Conservation (phyloP, 2,113 vertebrate genomes). For the Rhinogobius similis region DNA sequence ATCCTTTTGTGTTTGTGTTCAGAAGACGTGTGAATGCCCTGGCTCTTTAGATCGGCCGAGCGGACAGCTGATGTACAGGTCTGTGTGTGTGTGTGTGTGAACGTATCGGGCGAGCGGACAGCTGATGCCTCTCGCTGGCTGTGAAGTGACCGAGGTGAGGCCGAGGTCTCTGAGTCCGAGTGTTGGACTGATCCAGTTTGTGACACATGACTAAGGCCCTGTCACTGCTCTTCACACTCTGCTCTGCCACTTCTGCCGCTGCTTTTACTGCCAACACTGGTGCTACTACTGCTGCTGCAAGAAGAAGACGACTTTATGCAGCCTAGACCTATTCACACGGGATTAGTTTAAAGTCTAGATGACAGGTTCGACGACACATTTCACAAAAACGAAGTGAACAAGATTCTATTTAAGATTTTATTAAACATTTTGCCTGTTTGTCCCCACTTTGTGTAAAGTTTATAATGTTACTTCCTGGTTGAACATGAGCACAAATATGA, state of each 20-base stretch:
- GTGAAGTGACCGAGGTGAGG: slow-evolving; percentile 54
- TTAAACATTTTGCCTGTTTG: too few species aligned
- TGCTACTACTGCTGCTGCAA: neutral
- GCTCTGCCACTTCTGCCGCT: slow-evolving; percentile 5
- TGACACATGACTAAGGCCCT: slow-evolving; percentile 62
- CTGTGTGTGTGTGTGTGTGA: slow-evolving; percentile 10
- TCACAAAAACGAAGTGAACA: too few species aligned
- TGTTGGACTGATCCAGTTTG: slow-evolving; percentile 18
- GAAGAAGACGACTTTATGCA: too few species aligned
- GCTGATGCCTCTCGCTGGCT: slow-evolving; percentile 43
- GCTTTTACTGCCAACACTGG: too few species aligned
- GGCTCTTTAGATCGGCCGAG: neutral
- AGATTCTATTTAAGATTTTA: too few species aligned
- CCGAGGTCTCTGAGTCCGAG: slow-evolving; percentile 29
- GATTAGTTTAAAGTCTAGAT: too few species aligned
- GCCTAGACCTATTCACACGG: neutral
- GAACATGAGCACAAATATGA: too few species aligned
- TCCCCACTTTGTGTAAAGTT: too few species aligned
- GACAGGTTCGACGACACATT: too few species aligned
- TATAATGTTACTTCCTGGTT: too few species aligned
- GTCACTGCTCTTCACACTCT: slow-evolving; percentile 50
- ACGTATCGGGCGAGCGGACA: slow-evolving; percentile 1
- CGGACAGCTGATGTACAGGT: neutral
- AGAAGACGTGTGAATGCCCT: too few species aligned
- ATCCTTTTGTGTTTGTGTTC: too few species aligned